A percentile compares a stretch with the other conserved stretches of the same genome.
Evolutionary conservation across 2,888 invertebrate species (phyloP).

Genomic region (Apamea sordens): DNA sequence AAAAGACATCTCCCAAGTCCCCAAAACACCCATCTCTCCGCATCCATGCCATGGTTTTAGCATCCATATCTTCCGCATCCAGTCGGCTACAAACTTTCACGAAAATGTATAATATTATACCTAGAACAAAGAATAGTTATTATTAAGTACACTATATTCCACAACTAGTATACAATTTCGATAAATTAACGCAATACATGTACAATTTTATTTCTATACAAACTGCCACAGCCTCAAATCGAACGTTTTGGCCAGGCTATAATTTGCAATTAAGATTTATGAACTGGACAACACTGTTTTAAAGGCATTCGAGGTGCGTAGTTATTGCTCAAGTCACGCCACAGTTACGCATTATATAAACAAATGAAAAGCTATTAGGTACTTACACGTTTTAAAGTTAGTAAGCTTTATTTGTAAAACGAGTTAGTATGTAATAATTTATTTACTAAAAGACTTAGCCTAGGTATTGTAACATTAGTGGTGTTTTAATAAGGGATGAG

Average conservation of each 20-base stretch:
- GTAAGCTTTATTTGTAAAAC: too few species aligned
- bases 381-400: too few species aligned
- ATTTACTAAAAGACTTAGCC: too few species aligned
- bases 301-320: constrained; percentile 17
- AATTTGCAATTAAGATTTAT: constrained; percentile 44
- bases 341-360: background rate
- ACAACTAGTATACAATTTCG: background rate
- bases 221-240: background rate
- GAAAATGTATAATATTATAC: background rate
- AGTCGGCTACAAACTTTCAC: background rate
- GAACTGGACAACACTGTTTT: constrained; percentile 1
- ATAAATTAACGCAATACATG: constrained; percentile 7
- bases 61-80: background rate
- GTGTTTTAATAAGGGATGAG: too few species aligned
- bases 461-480: too few species aligned
- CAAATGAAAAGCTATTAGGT: constrained; percentile 21
- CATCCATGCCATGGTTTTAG: background rate
- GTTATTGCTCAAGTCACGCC: constrained; percentile 27
- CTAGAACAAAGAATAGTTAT: background rate
- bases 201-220: too few species aligned
- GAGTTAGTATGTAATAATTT: too few species aligned
- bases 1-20: background rate
- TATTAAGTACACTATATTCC: background rate
- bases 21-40: background rate
- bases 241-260: background rate